Evolutionary conservation across 2,888 invertebrate genomes (phyloP).

Genomic region (Flexamia atlantica): DNA sequence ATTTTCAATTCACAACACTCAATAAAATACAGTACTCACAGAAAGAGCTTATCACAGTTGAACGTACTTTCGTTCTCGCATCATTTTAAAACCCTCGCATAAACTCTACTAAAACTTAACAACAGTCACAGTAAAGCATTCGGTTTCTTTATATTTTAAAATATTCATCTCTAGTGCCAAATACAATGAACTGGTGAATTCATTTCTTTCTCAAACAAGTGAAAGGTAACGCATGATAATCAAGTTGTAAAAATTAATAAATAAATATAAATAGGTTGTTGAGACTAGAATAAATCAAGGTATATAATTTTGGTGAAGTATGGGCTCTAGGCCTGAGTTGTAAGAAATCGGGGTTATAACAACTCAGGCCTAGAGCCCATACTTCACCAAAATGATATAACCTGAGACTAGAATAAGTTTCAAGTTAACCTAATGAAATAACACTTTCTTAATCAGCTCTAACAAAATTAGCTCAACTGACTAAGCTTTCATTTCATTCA

Average conservation of each 20-base stretch:
- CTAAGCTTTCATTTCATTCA: not conserved
- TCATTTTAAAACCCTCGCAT: not conserved
- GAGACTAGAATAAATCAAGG: too few relatives aligned
- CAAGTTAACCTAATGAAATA: too few relatives aligned
- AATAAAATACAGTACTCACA: slow-evolving; percentile 2
- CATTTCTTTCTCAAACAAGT: not conserved
- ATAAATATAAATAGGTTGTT: too few relatives aligned
- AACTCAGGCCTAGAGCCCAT: too few relatives aligned
- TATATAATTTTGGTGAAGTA: too few relatives aligned
- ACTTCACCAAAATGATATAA: too few relatives aligned
- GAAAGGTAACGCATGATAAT: not conserved
- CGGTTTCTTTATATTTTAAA: not conserved
- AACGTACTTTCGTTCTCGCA: not conserved
- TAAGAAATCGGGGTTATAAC: too few relatives aligned
- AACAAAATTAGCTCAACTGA: too few relatives aligned
- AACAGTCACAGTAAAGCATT: not conserved
- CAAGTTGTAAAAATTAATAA: too few relatives aligned
- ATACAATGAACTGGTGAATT: not conserved
- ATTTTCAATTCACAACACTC: not conserved
- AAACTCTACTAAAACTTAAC: slow-evolving; percentile 35
- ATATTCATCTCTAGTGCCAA: slow-evolving; percentile 1
- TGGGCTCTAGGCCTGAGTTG: too few relatives aligned
- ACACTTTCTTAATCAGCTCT: too few relatives aligned
- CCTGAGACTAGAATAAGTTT: too few relatives aligned
- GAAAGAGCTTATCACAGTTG: slow-evolving; percentile 35